Evolutionary conservation across 2,797 vertebrate genomes (phyloP), one percentile per base, ranked within the genome.

Genomic region (Halcyon chelicuti): DNA sequence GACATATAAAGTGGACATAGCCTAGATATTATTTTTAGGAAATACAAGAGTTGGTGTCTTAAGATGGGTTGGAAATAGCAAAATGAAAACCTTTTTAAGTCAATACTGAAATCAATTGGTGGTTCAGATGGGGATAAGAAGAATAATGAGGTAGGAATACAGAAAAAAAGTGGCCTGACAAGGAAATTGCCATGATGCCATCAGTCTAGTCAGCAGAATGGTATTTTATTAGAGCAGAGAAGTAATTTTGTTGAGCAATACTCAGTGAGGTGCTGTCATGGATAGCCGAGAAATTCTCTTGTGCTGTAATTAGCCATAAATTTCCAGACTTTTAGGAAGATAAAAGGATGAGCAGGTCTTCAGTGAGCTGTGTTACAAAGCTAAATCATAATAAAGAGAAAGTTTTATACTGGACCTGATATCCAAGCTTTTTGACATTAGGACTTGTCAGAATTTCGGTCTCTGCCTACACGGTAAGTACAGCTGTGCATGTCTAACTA

Each of bases 101-200:
- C 65, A 89, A 77, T 46, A 85, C 5, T 51, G 63, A 77, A 88
- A 82, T 62, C 29, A 51, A 81, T 44, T 83, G 75, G 33, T 87
- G 65, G 81, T 88, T 95, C 89, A 88, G 57, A 71, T 74, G 57
- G 49, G 68, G 87, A 86, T 89, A 94, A 72, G 42, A 75, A 12
- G 39, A 77, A n/a, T 85, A 91, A 83, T 72, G 68, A 96, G 54
- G 68, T 91, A 68, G 49, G 81, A 94, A 85, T 75, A 77, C 47
- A 47, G 63, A 47, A 91, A 80, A 47, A 92, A 93, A 80, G 57
- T 71, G 74, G 86, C 65, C 88, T 0, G 0, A 96, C 86, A 80
- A 93, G 96, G 93, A 94, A 96, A 93, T 55, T 93, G 91, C 87
- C 65, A 51, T 70, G 81, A 95, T 96, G 96, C 94, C 94, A 96